phyloP scores from a whole-genome alignment of 2,888 invertebrate species.

The Ectemnius cavifrons region DNA sequence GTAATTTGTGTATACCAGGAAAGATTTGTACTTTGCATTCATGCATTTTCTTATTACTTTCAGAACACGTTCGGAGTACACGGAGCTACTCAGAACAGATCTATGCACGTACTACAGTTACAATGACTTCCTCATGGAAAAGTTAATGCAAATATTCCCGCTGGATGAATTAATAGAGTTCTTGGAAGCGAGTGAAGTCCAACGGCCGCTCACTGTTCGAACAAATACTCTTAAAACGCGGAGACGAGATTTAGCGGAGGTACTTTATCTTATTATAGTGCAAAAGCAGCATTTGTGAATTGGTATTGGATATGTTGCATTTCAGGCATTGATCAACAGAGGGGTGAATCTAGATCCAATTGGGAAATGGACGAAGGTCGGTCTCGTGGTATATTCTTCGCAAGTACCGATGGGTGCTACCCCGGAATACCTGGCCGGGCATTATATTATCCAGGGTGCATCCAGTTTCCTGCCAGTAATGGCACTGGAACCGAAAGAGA shows the following conservation, averaged over 20 bases:
- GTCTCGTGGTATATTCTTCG: conserved; percentile 96
- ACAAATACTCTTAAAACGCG: conserved; percentile 97
- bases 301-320: conserved; percentile 5
- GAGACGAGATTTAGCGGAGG: conserved; percentile 93
- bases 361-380: conserved; percentile 99
- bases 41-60: conserved; percentile 34
- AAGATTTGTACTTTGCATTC: conserved; percentile 69
- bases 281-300: background rate
- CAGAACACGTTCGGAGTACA: conserved; percentile 89
- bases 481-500: conserved; percentile 97
- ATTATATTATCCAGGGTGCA: conserved; percentile 97
- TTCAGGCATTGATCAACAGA: conserved; percentile 91
- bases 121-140: conserved; percentile 96
- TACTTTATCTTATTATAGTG: conserved; percentile 51
- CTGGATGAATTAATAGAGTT: conserved; percentile 93
- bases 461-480: conserved; percentile 98
- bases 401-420: conserved; percentile 99
- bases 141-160: conserved; percentile 93
- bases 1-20: conserved; percentile 29
- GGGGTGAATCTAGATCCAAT: conserved; percentile 99
- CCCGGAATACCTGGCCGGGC: conserved; percentile 98
- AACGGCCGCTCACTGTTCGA: conserved; percentile 96
- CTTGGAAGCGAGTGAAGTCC: conserved; percentile 96
- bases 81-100: conserved; percentile 88
- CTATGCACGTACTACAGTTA: conserved; percentile 97